These are phyloP conservation scores for Lordiphosa mommai DNA, from an alignment of 1,140 invertebrate species.

Conservation along the genomic window DNA sequence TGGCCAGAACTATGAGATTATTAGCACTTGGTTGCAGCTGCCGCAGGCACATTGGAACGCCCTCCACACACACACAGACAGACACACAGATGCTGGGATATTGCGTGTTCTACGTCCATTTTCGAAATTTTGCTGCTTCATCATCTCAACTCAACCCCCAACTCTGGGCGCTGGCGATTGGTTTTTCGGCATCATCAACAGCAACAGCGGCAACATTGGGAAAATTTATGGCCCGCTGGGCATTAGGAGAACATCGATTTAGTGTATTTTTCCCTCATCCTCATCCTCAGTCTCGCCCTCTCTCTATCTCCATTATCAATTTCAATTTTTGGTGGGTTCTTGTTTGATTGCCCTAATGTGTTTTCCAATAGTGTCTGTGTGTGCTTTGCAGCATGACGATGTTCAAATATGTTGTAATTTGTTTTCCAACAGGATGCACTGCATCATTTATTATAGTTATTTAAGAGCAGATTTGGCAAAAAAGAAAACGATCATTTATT, in stretches of 20 bases:
- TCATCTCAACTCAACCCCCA: slow-evolving; percentile 39
- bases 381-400: slow-evolving; percentile 34
- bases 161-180: slow-evolving; percentile 8
- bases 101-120: slow-evolving; percentile 74
- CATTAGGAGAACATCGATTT: slow-evolving; percentile 64
- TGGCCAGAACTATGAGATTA: slow-evolving; percentile 73
- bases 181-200: slow-evolving; percentile 46
- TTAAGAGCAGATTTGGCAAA: slow-evolving; percentile 1
- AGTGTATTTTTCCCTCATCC: slow-evolving; percentile 36
- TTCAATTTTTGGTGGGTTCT: slow-evolving; percentile 59
- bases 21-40: slow-evolving; percentile 74
- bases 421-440: slow-evolving; percentile 57
- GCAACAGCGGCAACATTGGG: slow-evolving; percentile 45
- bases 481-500: too few species aligned
- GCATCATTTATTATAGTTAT: slow-evolving; percentile 58
- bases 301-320: slow-evolving; percentile 56
- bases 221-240: slow-evolving; percentile 69
- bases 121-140: slow-evolving; percentile 73
- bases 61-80: slow-evolving; percentile 27
- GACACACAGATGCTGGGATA: slow-evolving; percentile 26
- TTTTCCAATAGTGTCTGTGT: slow-evolving; percentile 61
- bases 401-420: slow-evolving; percentile 69
- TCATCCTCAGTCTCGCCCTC: neutral
- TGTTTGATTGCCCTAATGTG: slow-evolving; percentile 73
- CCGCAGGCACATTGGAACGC: slow-evolving; percentile 55